phyloP scores from a whole-genome alignment of 2,888 invertebrate genomes.

The Neoascia interrupta region DNA sequence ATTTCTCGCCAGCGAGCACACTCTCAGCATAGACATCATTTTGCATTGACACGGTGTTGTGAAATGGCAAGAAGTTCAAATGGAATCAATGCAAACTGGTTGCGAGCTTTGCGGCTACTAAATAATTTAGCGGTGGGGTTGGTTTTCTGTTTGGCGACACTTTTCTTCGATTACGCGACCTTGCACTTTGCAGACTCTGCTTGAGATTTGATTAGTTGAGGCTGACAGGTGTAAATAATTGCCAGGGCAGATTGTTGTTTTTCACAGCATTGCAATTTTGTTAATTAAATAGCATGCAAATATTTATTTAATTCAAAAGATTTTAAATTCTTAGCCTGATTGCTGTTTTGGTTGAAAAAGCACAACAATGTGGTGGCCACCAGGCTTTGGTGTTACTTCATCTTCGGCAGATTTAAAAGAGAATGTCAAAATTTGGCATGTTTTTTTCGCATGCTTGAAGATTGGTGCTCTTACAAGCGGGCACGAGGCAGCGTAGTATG shows the following conservation, averaged over 20 bases:
- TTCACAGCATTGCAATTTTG: conserved; percentile 40
- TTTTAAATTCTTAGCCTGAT: not conserved
- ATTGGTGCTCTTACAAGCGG: no score
- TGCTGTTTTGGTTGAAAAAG: conserved; percentile 26
- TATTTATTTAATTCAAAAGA: not conserved
- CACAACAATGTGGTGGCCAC: conserved; percentile 57
- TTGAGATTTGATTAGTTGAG: not conserved
- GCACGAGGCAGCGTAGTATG: no score
- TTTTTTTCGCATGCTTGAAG: no score
- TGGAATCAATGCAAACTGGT: no score
- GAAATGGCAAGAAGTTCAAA: conserved; percentile 65
- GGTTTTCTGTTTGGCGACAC: not conserved
- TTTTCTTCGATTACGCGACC: conserved; percentile 19
- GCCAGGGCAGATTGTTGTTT: not conserved
- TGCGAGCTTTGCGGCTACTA: not conserved
- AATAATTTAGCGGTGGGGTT: not conserved
- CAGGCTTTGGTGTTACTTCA: no score
- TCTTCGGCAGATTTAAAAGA: no score
- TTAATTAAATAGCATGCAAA: not conserved
- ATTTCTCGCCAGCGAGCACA: conserved; percentile 26
- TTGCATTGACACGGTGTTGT: conserved; percentile 41
- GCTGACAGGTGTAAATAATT: not conserved
- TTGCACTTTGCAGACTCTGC: not conserved
- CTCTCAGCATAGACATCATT: conserved; percentile 49
- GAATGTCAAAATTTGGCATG: no score